phyloP scores from a whole-genome alignment of 2,888 invertebrate genomes.

The Hyppa rectilinea region DNA sequence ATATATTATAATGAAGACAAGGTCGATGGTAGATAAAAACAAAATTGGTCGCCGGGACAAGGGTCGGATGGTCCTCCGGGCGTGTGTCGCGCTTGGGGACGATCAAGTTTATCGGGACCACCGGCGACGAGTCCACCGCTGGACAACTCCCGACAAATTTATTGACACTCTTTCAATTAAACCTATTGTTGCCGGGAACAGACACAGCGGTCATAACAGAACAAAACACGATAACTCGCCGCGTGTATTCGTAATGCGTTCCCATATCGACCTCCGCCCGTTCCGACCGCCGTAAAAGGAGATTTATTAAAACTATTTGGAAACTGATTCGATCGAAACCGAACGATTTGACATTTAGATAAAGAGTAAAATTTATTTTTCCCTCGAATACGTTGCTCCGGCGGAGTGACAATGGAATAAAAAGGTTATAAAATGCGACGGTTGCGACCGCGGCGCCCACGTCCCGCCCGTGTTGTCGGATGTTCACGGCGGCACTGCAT shows the following conservation, averaged over 20 bases:
- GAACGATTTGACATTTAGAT: slow-evolving; percentile 91
- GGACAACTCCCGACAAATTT: slow-evolving; percentile 86
- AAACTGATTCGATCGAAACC: slow-evolving; percentile 90
- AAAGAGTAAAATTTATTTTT: slow-evolving; percentile 90
- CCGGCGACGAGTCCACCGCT: slow-evolving; percentile 82
- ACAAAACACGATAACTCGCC: slow-evolving; percentile 89
- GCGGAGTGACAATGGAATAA: slow-evolving; percentile 90
- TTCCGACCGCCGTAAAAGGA: slow-evolving; percentile 88
- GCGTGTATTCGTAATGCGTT: slow-evolving; percentile 86
- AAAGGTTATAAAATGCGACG: slow-evolving; percentile 89
- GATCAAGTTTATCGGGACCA: slow-evolving; percentile 86
- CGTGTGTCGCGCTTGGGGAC: slow-evolving; percentile 77
- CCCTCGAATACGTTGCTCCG: slow-evolving; percentile 83
- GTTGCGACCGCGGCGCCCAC: slow-evolving; percentile 86
- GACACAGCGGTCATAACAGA: slow-evolving; percentile 87
- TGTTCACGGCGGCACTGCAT: slow-evolving; percentile 78
- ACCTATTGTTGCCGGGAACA: slow-evolving; percentile 87
- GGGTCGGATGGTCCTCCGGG: slow-evolving; percentile 81
- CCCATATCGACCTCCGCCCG: slow-evolving; percentile 84
- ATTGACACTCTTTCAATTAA: slow-evolving; percentile 91
- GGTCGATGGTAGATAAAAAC: slow-evolving; percentile 86
- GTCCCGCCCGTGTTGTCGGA: slow-evolving; percentile 85
- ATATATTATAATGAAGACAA: slow-evolving; percentile 88
- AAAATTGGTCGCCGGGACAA: slow-evolving; percentile 81
- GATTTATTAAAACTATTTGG: slow-evolving; percentile 91